Evolutionary conservation across 2,113 vertebrate species (phyloP).

Genomic region (Gnathonemus echidnorhynchus): DNA sequence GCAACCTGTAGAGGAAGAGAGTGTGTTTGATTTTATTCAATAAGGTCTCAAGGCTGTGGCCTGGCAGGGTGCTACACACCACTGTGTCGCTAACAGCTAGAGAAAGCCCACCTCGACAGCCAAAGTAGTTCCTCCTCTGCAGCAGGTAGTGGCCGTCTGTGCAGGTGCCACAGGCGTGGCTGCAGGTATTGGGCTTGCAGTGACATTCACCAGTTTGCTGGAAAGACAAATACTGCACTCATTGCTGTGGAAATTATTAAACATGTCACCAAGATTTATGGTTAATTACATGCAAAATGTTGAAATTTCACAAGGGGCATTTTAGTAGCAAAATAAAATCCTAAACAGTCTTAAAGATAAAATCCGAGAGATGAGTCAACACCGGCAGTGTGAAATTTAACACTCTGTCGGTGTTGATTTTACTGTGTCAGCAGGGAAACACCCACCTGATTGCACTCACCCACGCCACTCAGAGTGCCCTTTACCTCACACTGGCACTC

Average conservation of each 20-base stretch:
- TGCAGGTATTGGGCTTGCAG: slow-evolving; percentile 74
- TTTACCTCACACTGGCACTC: slow-evolving; percentile 77
- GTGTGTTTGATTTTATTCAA: background rate
- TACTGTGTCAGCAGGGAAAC: background rate
- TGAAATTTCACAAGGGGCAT: background rate
- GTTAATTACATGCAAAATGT: background rate
- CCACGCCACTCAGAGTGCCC: slow-evolving; percentile 77
- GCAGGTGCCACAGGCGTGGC: slow-evolving; percentile 69
- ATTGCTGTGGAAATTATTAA: background rate
- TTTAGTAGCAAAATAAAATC: background rate
- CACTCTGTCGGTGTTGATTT: background rate
- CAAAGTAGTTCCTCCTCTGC: slow-evolving; percentile 77
- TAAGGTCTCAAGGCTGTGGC: background rate
- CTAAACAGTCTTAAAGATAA: background rate
- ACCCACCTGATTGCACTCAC: slow-evolving; percentile 81
- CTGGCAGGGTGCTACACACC: background rate
- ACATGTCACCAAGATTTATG: background rate
- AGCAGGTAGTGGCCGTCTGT: slow-evolving; percentile 75
- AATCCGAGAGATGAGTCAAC: background rate
- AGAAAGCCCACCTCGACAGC: slow-evolving; percentile 72
- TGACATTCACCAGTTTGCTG: slow-evolving; percentile 76
- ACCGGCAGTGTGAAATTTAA: background rate
- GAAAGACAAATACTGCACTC: background rate
- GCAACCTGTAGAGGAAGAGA: slow-evolving; percentile 62
- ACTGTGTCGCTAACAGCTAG: background rate